Percentiles rank a stretch among this genome's conserved stretches.
phyloP scores from a whole-genome alignment of 2,113 vertebrate genomes.

The Cebus imitator region DNA sequence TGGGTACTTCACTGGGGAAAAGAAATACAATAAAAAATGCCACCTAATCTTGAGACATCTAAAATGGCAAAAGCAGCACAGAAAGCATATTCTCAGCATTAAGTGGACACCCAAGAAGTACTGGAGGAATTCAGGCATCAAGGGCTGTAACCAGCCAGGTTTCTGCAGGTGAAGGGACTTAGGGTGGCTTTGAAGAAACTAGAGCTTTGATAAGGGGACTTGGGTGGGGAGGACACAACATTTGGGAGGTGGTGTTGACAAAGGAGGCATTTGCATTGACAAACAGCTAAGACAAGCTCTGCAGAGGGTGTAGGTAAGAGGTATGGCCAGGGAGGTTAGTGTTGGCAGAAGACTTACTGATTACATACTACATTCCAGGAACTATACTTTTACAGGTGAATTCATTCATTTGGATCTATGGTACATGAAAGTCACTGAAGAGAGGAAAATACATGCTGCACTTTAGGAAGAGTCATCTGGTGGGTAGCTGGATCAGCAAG shows the following conservation, averaged over 20 bases:
- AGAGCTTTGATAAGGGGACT: background rate
- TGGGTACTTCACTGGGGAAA: background rate
- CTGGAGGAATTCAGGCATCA: background rate
- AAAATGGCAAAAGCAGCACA: background rate
- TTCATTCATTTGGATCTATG: background rate
- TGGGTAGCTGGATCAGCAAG: background rate
- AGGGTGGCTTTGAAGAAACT: background rate
- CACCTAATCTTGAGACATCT: background rate
- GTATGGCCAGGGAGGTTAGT: background rate
- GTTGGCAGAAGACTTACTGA: background rate
- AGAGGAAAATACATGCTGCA: background rate
- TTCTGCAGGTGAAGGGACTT: background rate
- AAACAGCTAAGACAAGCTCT: background rate
- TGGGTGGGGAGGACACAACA: background rate
- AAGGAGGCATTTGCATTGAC: background rate
- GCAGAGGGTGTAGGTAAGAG: background rate
- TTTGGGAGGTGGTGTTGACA: background rate
- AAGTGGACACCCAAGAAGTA: background rate
- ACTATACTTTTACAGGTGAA: background rate
- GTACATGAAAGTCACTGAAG: background rate
- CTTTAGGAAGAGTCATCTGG: background rate
- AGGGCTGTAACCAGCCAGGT: background rate
- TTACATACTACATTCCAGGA: background rate
- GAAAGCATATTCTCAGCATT: background rate
- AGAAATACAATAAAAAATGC: background rate